A percentile compares a stretch with the other conserved stretches of the same genome.
Evolutionary conservation across 2,888 invertebrate species (phyloP).

Genomic region (Stegana nigrithorax): DNA sequence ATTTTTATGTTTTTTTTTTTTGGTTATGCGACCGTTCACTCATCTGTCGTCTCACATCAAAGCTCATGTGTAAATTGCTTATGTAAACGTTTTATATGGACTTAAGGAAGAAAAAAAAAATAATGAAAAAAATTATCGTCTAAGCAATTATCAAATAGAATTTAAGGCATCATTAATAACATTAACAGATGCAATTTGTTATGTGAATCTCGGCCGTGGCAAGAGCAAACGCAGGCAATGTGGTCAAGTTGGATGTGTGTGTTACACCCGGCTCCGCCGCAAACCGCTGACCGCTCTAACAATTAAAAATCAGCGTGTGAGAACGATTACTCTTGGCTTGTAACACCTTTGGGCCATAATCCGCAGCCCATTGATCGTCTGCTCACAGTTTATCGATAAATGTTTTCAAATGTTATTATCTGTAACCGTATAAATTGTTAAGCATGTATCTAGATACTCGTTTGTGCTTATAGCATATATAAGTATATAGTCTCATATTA

Average conservation of each 20-base stretch:
- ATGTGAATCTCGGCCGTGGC: slow-evolving; percentile 18
- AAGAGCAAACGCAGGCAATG: no score
- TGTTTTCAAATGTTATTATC: background rate
- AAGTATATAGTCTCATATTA: no score
- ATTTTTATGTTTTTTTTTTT: no score
- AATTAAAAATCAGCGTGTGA: slow-evolving; percentile 10
- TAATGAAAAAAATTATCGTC: background rate
- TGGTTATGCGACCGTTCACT: no score
- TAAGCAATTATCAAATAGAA: slow-evolving; percentile 45
- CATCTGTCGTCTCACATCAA: no score
- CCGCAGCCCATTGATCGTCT: background rate
- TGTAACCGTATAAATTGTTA: background rate
- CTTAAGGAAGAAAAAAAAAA: no score
- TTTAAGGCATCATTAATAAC: slow-evolving; percentile 58
- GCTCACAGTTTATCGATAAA: background rate
- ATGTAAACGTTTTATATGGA: no score
- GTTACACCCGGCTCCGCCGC: no score
- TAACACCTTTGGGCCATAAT: background rate
- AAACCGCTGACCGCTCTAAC: background rate
- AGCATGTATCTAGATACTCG: background rate
- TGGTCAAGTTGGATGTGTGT: background rate
- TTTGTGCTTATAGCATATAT: background rate
- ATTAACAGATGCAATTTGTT: slow-evolving; percentile 55
- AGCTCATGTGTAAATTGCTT: no score
- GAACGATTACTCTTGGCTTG: background rate